Evolutionary conservation across 1,140 invertebrate species (phyloP).

Genomic region (Heliconius nattereri): DNA sequence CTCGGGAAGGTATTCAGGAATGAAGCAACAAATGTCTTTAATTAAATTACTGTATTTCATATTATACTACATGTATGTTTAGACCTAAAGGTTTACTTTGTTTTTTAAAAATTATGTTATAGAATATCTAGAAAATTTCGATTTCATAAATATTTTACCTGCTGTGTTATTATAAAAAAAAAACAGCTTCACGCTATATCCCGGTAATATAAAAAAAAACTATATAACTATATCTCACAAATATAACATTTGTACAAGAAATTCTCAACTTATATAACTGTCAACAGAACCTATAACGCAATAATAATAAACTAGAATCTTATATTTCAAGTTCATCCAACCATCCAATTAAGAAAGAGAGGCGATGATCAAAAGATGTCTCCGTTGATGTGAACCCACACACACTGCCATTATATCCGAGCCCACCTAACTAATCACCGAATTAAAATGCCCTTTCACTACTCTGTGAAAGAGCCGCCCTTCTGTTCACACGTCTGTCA

Average conservation of each 20-base stretch:
- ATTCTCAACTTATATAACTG: not conserved
- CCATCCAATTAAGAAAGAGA: conserved; percentile 24
- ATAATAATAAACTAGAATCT: conserved; percentile 13
- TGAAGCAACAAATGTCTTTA: conserved; percentile 1
- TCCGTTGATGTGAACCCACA: conserved; percentile 36
- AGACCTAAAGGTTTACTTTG: too few relatives aligned
- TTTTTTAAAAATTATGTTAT: too few relatives aligned
- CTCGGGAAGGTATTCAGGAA: conserved; percentile 6
- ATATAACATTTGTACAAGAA: not conserved
- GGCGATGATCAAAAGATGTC: conserved; percentile 38
- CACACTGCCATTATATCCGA: conserved; percentile 42
- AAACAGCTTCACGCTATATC: too few relatives aligned
- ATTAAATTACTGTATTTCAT: conserved; percentile 18
- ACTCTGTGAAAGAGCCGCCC: conserved; percentile 54
- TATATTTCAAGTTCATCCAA: not conserved
- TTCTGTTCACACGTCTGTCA: conserved; percentile 64
- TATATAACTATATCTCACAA: not conserved
- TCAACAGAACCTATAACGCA: not conserved
- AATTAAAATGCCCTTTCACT: conserved; percentile 55
- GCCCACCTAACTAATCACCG: conserved; percentile 54
- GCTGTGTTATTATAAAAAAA: too few relatives aligned
- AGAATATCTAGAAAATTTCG: too few relatives aligned
- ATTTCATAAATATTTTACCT: too few relatives aligned
- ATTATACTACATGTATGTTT: not conserved
- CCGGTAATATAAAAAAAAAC: too few relatives aligned